phyloP scores from a whole-genome alignment of 2,797 vertebrate genomes.

The Sitta carolinensis region DNA sequence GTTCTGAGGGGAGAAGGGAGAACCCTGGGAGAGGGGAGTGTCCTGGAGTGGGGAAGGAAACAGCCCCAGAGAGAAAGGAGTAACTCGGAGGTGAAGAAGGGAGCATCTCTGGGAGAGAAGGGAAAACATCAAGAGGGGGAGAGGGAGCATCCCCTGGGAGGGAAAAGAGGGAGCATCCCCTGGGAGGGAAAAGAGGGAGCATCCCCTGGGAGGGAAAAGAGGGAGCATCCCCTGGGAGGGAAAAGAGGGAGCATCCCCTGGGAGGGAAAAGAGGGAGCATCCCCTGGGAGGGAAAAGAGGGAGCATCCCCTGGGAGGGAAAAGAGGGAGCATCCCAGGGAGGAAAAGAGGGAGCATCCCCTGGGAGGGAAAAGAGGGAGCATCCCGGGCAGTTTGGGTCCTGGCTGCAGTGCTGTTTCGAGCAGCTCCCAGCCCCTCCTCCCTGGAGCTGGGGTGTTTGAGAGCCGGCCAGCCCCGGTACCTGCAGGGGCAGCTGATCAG shows the following conservation, averaged over 20 bases:
- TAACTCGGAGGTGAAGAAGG: neutral
- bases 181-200: too few species aligned
- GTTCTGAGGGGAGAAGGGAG: neutral
- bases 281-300: too few species aligned
- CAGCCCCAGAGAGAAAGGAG: neutral
- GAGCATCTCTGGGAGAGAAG: too few species aligned
- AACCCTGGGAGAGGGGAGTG: neutral
- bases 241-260: too few species aligned
- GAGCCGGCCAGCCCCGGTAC: conserved; percentile 62
- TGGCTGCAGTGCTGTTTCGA: neutral
- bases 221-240: neutral
- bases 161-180: too few species aligned
- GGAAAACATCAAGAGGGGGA: too few species aligned
- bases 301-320: too few species aligned
- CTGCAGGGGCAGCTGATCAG: conserved; percentile 94
- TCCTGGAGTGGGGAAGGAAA: neutral
- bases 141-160: too few species aligned
- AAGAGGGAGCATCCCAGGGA: neutral
- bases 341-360: neutral
- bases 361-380: neutral
- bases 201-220: too few species aligned
- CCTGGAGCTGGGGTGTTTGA: neutral
- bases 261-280: neutral
- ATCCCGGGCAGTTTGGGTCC: neutral
- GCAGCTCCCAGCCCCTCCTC: neutral